Evolutionary conservation across 2,797 vertebrate genomes (phyloP).

Genomic region (Microctenopoma steveboyesi): DNA sequence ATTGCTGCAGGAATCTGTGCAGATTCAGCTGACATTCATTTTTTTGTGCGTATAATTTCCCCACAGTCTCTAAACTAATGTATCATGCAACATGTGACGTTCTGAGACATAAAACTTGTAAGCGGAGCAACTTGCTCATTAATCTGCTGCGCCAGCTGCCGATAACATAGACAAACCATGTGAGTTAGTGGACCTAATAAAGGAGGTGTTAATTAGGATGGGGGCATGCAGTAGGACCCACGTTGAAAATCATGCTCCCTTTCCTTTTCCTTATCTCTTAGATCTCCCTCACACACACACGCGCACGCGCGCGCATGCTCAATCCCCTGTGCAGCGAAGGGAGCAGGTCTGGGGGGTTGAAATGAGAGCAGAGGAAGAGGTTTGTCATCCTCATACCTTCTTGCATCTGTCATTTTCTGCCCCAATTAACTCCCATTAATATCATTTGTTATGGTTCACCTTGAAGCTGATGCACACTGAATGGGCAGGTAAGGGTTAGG

Average conservation of each 20-base stretch:
- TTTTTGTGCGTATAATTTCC: neutral
- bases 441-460: constrained; percentile 51
- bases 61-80: neutral
- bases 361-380: neutral
- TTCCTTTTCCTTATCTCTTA: constrained; percentile 22
- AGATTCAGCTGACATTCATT: neutral
- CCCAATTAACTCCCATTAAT: constrained; percentile 71
- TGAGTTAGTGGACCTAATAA: constrained; percentile 26
- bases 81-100: constrained; percentile 5
- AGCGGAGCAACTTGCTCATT: constrained; percentile 18
- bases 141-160: constrained; percentile 18
- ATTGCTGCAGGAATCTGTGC: neutral
- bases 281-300: constrained; percentile 14
- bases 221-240: constrained; percentile 26
- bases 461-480: constrained; percentile 33
- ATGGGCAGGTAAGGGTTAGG: neutral
- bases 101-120: neutral
- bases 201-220: constrained; percentile 55
- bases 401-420: constrained; percentile 65
- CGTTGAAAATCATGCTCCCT: constrained; percentile 42
- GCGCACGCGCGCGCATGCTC: constrained; percentile 13
- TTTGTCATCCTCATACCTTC: constrained; percentile 46
- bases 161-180: constrained; percentile 21
- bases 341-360: constrained; percentile 16
- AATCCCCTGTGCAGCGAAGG: constrained; percentile 17